These are phyloP conservation scores for Poecile atricapillus DNA, from an alignment of 2,113 vertebrate species.

Conservation along the genomic window DNA sequence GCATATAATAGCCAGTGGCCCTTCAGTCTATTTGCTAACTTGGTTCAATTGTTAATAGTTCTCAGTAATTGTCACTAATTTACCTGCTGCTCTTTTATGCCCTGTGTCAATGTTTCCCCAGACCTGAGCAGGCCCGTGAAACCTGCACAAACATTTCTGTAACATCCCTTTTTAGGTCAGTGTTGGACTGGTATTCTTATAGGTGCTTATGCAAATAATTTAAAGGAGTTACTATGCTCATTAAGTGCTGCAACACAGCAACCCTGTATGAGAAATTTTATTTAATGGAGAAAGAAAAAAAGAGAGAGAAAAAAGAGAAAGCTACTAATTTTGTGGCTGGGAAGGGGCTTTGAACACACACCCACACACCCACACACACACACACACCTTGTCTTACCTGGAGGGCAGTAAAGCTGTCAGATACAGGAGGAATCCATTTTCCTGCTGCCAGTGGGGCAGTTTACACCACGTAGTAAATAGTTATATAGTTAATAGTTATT, in stretches of 20 bases:
- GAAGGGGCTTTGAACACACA: background rate
- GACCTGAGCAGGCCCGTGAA: background rate
- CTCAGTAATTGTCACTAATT: background rate
- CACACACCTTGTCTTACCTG: background rate
- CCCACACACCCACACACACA: background rate
- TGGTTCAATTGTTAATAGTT: background rate
- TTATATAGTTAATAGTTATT: background rate
- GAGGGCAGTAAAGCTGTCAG: background rate
- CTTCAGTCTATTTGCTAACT: background rate
- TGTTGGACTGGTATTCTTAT: background rate
- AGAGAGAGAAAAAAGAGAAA: background rate
- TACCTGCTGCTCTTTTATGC: background rate
- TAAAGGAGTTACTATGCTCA: background rate
- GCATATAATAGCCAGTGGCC: background rate
- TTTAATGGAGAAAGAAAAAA: background rate
- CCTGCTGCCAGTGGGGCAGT: background rate
- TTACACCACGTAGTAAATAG: background rate
- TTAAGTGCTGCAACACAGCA: background rate
- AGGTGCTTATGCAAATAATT: background rate
- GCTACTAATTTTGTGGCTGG: background rate
- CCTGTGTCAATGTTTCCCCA: background rate
- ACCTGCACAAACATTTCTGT: background rate
- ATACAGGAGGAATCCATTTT: background rate
- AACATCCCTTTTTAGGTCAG: background rate
- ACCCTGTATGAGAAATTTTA: background rate